phyloP scores from a whole-genome alignment of 2,797 vertebrate genomes.

The Girardinus metallicus region DNA sequence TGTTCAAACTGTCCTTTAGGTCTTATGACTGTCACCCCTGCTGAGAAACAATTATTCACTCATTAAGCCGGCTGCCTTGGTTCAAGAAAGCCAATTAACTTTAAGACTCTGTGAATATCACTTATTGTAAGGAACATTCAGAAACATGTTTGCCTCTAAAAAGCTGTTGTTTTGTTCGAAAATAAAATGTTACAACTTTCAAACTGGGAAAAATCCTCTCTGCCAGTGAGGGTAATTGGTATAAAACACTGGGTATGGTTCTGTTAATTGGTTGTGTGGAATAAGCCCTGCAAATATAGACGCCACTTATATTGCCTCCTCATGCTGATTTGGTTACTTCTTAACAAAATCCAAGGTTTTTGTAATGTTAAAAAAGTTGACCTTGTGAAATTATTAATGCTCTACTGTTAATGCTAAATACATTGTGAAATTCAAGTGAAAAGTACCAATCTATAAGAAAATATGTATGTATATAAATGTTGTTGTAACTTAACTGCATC shows the following conservation, averaged over 20 bases:
- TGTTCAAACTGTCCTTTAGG: constrained; percentile 37
- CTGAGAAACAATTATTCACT: constrained; percentile 78
- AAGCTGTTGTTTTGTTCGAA: constrained; percentile 73
- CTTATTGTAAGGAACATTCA: constrained; percentile 51
- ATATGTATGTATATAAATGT: neutral
- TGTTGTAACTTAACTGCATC: neutral
- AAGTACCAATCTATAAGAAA: neutral
- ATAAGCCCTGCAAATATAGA: constrained; percentile 22
- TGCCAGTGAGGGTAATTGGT: constrained; percentile 55
- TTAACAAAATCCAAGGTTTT: neutral
- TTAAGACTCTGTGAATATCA: constrained; percentile 55
- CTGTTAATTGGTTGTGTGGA: constrained; percentile 36
- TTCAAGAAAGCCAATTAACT: constrained; percentile 79
- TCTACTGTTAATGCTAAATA: neutral
- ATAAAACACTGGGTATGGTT: constrained; percentile 37
- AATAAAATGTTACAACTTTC: constrained; percentile 42
- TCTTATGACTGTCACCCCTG: constrained; percentile 59
- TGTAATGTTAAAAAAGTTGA: constrained; percentile 5
- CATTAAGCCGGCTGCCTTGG: constrained; percentile 69
- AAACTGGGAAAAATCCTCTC: constrained; percentile 49
- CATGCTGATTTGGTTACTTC: constrained; percentile 12
- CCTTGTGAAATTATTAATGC: neutral
- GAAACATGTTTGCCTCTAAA: constrained; percentile 49
- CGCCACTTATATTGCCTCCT: constrained; percentile 23
- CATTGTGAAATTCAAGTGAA: neutral